phyloP scores from a whole-genome alignment of 2,888 invertebrate genomes.

The Pandemis corylana region DNA sequence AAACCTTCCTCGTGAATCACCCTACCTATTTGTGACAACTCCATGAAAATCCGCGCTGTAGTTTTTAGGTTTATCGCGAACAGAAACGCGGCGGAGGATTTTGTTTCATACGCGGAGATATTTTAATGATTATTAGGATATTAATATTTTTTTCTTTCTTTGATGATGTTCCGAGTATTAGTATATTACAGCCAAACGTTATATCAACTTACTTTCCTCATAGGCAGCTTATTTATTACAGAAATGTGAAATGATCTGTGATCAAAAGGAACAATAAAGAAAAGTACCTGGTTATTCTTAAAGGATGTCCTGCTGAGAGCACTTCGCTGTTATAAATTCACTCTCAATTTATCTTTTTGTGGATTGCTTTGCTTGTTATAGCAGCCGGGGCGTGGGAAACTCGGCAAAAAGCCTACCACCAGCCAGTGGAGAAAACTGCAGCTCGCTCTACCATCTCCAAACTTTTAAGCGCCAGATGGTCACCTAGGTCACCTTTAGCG shows the following conservation, averaged over 20 bases:
- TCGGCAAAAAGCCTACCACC: conserved; percentile 62
- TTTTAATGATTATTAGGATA: no score
- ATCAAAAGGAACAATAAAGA: conserved; percentile 60
- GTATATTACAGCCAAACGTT: no score
- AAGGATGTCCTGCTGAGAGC: conserved; percentile 76
- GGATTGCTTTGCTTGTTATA: conserved; percentile 72
- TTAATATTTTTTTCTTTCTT: background rate
- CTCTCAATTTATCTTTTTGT: conserved; percentile 77
- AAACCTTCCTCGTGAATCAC: no score
- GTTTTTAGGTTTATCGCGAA: no score
- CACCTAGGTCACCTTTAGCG: no score
- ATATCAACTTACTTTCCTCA: background rate
- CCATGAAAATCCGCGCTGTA: no score
- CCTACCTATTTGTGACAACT: no score
- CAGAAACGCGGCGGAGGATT: no score
- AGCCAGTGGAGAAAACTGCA: conserved; percentile 25
- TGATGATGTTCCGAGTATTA: background rate
- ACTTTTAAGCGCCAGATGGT: no score
- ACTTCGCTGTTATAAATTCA: conserved; percentile 73
- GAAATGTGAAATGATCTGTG: conserved; percentile 33
- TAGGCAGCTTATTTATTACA: conserved; percentile 4
- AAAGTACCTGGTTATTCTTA: conserved; percentile 69
- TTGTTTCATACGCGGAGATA: no score
- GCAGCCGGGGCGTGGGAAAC: conserved; percentile 64
- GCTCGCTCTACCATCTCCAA: background rate